Conservation (phyloP, 1,140 invertebrate genomes). For the Caenorhabditis remanei region DNA sequence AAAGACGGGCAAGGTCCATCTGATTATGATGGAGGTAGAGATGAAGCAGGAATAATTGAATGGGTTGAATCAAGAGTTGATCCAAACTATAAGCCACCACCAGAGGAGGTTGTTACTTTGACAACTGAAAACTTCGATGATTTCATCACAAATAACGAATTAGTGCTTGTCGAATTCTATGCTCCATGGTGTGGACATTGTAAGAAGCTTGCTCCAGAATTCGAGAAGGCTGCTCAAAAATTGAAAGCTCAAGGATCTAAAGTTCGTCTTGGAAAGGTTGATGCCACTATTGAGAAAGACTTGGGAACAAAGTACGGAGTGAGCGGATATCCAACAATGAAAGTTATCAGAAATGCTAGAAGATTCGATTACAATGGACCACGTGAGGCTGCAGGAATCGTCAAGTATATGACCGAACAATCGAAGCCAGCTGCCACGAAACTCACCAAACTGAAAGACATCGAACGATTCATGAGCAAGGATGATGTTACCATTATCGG, state of each 20-base stretch:
- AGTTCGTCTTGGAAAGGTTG: conserved; percentile 80
- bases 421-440: conserved; percentile 80
- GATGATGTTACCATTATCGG: conserved; percentile 81
- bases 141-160: conserved; percentile 79
- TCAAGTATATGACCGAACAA: conserved; percentile 81
- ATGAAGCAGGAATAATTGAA: conserved; percentile 75
- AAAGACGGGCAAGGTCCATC: conserved; percentile 71
- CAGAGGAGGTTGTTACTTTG: conserved; percentile 81
- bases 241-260: conserved; percentile 74
- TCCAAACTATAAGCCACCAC: conserved; percentile 80
- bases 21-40: conserved; percentile 77
- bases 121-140: conserved; percentile 81
- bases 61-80: conserved; percentile 74
- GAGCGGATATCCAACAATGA: conserved; percentile 79
- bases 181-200: conserved; percentile 81
- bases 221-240: conserved; percentile 79
- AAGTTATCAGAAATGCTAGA: conserved; percentile 80
- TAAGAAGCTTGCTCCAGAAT: conserved; percentile 80
- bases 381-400: conserved; percentile 80
- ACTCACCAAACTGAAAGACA: conserved; percentile 77
- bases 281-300: conserved; percentile 79
- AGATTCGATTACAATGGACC: conserved; percentile 80
- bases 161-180: conserved; percentile 82
- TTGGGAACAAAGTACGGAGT: conserved; percentile 79
- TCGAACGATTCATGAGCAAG: conserved; percentile 78